phyloP scores from a whole-genome alignment of 1,140 invertebrate species.

The Lycorma delicatula region DNA sequence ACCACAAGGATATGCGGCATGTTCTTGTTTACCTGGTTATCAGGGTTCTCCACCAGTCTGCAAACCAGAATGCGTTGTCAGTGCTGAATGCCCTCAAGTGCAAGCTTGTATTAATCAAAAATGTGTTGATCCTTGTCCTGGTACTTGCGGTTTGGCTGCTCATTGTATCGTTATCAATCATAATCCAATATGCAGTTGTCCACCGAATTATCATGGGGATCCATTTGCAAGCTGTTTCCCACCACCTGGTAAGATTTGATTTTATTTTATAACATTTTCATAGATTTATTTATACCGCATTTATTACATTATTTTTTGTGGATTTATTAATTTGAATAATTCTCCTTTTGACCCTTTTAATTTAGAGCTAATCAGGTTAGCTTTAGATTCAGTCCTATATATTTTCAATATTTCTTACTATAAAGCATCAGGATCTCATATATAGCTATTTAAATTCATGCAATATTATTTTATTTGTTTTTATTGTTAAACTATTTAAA shows the following conservation, averaged over 20 bases:
- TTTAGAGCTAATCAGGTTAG: too few relatives aligned
- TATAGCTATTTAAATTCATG: too few relatives aligned
- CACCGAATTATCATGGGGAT: slow-evolving; percentile 63
- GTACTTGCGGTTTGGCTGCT: slow-evolving; percentile 65
- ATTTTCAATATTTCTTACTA: too few relatives aligned
- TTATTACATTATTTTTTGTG: too few relatives aligned
- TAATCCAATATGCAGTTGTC: slow-evolving; percentile 72
- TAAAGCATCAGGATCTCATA: too few relatives aligned
- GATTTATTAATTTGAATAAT: too few relatives aligned
- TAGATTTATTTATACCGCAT: too few relatives aligned
- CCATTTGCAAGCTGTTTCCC: slow-evolving; percentile 63
- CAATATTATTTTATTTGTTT: too few relatives aligned
- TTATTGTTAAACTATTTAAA: too few relatives aligned
- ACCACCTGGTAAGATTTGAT: slow-evolving; percentile 33
- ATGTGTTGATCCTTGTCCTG: slow-evolving; percentile 67
- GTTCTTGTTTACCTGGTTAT: slow-evolving; percentile 69
- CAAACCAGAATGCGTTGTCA: slow-evolving; percentile 70
- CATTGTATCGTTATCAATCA: slow-evolving; percentile 69
- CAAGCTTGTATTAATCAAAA: slow-evolving; percentile 69
- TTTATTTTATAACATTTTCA: too few relatives aligned
- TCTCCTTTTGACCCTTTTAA: too few relatives aligned
- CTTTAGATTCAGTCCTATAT: too few relatives aligned
- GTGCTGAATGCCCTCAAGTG: slow-evolving; percentile 66
- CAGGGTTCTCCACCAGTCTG: slow-evolving; percentile 69
- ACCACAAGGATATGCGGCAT: slow-evolving; percentile 59